Evolutionary conservation across 2,888 invertebrate species (phyloP).

Genomic region (Pantelozetes paolii): DNA sequence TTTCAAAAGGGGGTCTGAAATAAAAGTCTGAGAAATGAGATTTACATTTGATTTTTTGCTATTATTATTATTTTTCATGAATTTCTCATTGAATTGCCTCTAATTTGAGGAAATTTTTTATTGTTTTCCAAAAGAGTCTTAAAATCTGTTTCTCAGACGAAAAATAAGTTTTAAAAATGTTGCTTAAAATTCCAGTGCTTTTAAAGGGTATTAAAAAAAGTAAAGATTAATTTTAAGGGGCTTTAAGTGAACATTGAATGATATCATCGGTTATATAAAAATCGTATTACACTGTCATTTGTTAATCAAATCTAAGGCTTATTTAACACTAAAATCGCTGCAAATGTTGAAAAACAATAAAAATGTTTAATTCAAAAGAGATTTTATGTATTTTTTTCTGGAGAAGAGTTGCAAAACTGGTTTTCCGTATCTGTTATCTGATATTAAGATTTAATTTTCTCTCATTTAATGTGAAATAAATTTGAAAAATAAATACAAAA

Average conservation of each 20-base stretch:
- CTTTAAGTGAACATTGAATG: no score
- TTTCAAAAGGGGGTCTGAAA: not conserved
- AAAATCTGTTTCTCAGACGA: no score
- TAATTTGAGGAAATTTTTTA: slow-evolving; percentile 7
- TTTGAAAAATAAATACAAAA: not conserved
- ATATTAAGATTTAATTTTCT: not conserved
- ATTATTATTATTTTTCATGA: not conserved
- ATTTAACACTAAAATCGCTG: no score
- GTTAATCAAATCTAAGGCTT: not conserved
- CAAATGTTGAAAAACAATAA: not conserved
- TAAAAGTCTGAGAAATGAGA: not conserved
- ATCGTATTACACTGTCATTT: not conserved
- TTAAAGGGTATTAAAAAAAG: no score
- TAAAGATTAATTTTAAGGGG: no score
- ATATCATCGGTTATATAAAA: no score
- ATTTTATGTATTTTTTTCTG: no score
- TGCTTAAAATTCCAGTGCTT: no score
- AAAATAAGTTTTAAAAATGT: no score
- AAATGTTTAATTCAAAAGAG: not conserved
- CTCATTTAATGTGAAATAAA: not conserved
- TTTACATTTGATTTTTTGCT: not conserved
- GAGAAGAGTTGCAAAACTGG: not conserved
- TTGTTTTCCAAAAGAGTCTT: not conserved
- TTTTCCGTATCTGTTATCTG: no score
- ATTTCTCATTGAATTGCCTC: not conserved